Conservation (phyloP, 92 coral and sea anemone genomes). For the Umimayanthus chanpuru region DNA sequence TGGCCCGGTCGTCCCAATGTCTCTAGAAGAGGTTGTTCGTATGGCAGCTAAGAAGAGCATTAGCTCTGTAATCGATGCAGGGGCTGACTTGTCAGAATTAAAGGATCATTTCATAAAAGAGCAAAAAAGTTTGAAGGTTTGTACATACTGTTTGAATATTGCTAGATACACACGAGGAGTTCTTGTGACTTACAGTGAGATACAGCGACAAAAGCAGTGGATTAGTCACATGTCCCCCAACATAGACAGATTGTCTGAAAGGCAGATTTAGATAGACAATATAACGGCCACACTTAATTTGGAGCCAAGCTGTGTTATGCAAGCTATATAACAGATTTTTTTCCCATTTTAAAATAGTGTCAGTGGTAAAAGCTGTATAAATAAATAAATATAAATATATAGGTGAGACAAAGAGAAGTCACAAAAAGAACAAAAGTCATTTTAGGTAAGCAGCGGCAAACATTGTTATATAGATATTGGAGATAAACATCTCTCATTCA, state of each 20-base stretch:
- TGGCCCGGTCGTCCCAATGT: slow-evolving; percentile 23
- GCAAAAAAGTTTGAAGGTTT: slow-evolving; percentile 50
- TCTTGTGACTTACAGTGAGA: background rate
- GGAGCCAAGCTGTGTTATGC: too few relatives aligned
- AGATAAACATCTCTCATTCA: too few relatives aligned
- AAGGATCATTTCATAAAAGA: slow-evolving; percentile 48
- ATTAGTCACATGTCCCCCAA: background rate
- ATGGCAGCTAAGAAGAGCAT: slow-evolving; percentile 66
- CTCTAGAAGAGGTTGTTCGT: slow-evolving; percentile 55
- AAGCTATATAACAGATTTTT: too few relatives aligned
- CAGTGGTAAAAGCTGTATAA: too few relatives aligned
- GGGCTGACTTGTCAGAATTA: slow-evolving; percentile 53
- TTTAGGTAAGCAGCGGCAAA: background rate
- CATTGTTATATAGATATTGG: background rate
- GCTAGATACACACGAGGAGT: background rate
- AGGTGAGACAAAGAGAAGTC: background rate
- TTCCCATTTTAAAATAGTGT: too few relatives aligned
- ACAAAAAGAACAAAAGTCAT: background rate
- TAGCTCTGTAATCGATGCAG: slow-evolving; percentile 65
- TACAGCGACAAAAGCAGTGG: background rate
- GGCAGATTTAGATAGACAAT: background rate
- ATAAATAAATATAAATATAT: too few relatives aligned
- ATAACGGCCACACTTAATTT: too few relatives aligned
- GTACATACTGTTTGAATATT: background rate
- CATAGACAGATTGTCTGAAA: background rate